Evolutionary conservation across 2,797 vertebrate genomes (phyloP), one percentile per base, ranked within the genome.

Genomic region (Pangasius djambal): DNA sequence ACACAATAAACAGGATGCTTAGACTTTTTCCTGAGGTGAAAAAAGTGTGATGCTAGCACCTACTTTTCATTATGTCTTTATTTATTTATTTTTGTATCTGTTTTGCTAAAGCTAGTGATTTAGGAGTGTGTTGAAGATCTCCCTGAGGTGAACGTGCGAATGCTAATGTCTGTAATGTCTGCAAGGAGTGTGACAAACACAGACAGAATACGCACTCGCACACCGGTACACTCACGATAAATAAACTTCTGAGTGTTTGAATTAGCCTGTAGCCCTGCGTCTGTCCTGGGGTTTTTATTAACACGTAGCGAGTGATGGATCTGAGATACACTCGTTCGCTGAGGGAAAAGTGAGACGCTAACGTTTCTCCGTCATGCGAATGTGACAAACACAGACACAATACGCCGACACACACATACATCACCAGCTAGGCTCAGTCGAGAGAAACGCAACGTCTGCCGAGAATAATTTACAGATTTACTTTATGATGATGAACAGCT

Each of bases 231-330:
- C 48, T 13, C 12, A 37, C 9, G 12, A 40, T 83, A 44, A 63
- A 83, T 44, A 44, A 0, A 12, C 40, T 79, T 18, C 8, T 2
- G 57, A 28, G 57, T 70, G 65, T 85, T 52, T 25, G 48, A 69
- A 85, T 85, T 85, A 52, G 65, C 83, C 65, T 34, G 44, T 70
- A 85, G 83, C 65, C 18, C 22, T 70, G 65, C 63, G 55, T 70
- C 65, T 85, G 48, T 70, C n/a, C 20, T 52, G 65, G 12, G 15
- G 79, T 83, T 40, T 65, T 72, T 22, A 85, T 72, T 57, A 85
- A 28, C 65, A 34, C 6, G 5, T 16, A 37, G 65, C 9, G n/a
- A 70, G 67, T 72, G 67, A 85, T 55, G 48, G 59, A 72, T 72
- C 18, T 85, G 67, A 85, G 84, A 40, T 37, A 22, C 5, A 34